Conservation (phyloP, 1,140 invertebrate genomes). For the Aphaenogaster floridana region DNA sequence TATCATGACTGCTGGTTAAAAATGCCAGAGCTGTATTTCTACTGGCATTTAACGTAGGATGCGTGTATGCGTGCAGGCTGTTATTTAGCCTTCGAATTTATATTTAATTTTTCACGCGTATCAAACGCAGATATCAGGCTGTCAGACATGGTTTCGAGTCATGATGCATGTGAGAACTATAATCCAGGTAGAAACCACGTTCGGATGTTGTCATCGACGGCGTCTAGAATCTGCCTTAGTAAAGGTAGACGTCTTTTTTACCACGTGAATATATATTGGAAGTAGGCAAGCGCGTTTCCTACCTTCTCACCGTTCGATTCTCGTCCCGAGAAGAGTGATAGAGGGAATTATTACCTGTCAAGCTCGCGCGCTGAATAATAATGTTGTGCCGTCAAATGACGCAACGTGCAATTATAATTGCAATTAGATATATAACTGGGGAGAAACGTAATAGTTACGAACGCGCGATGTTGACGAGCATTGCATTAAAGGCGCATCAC, state of each 20-base stretch:
- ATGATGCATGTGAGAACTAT: background rate
- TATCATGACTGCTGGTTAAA: background rate
- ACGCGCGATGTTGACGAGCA: background rate
- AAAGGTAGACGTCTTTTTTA: constrained; percentile 39
- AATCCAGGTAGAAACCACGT: background rate
- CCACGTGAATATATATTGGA: background rate
- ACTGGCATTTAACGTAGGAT: background rate
- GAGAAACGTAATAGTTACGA: background rate
- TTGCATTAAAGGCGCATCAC: background rate
- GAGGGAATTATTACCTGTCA: constrained; percentile 9
- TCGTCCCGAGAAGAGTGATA: background rate
- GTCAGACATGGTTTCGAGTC: background rate
- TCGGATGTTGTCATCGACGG: background rate
- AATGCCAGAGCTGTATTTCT: background rate
- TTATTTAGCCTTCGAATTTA: background rate
- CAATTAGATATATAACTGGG: background rate
- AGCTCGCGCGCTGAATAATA: constrained; percentile 14
- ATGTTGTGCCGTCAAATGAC: background rate
- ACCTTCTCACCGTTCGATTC: background rate
- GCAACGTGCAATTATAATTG: background rate
- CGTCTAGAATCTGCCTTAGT: background rate
- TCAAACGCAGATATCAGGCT: background rate
- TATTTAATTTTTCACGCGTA: background rate
- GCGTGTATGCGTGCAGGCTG: background rate
- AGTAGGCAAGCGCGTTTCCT: constrained; percentile 40